Base-by-base conservation (phyloP, 2,888 invertebrate genomes). In the Troides oblongomaculatus region DNA sequence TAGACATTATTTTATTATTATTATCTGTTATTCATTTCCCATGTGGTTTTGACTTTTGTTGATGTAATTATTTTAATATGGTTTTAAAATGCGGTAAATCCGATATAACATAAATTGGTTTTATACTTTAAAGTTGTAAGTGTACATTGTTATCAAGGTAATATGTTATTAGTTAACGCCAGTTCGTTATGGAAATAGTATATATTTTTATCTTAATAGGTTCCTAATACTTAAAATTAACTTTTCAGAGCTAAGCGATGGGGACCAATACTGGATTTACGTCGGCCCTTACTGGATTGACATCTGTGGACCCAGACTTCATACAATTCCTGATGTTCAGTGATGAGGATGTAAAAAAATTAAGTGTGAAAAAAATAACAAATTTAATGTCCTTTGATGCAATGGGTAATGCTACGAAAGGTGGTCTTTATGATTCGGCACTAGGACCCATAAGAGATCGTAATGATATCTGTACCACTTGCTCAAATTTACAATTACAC, bases 381-480 rank as follows among this genome's bases (percentile, higher is more conserved):
- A 97, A 97, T 59, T 94, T 96, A 0, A 84, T 95, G 58, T 94
- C 96, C 18, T 97, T 98, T 80, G 97, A 98, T 88, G 87, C 94
- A 0, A 90, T 99, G 73, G 97, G 97, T 0, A 96, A 98, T 88
- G 95, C 98, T 2, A 89, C 95, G 6, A 93, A 94, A 66, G 97
- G 97, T 39, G 99, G 99, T n/a, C 90, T 99, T 0, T 98, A 99
- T 86, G 99, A 99, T 86, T 94, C 95, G 64, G 93, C 94, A 3
- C 90, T 99, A 85, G 99, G 95, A 10, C 95, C 96, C 3, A 81
- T 93, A 56, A 93, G 94, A 72, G 94, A 95, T 18, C 87, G 93
- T 63, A 87, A 92, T 77, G 96, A 97, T 72, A 92, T 94, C 0
- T 99, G 99, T 84, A 90, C 90, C 5, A 98, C 98, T 10, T 99